phyloP scores from a whole-genome alignment of 2,797 vertebrate genomes.

The Enteromius paludinosus region DNA sequence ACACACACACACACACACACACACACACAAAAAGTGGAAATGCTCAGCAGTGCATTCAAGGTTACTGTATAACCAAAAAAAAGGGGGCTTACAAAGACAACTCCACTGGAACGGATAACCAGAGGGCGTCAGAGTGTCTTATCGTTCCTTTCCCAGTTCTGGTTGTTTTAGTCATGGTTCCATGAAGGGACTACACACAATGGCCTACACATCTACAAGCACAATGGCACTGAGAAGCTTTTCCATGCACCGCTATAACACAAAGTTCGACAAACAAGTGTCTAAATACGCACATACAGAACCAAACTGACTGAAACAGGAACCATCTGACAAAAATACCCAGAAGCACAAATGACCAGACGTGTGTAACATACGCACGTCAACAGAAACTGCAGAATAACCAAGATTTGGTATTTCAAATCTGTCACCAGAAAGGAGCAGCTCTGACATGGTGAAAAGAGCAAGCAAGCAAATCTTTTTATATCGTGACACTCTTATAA shows the following conservation, averaged over 20 bases:
- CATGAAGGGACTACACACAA: neutral
- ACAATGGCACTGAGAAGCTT: constrained; percentile 12
- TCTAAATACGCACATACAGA: constrained; percentile 1
- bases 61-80: neutral
- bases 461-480: constrained; percentile 34
- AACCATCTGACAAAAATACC: constrained; percentile 49
- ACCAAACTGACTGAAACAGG: constrained; percentile 13
- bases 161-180: constrained; percentile 29
- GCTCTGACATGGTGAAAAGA: constrained; percentile 37
- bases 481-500: constrained; percentile 8
- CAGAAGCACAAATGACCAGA: constrained; percentile 44
- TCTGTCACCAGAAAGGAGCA: constrained; percentile 42
- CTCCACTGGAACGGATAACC: constrained; percentile 2
- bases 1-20: neutral
- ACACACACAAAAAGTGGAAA: neutral
- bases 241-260: constrained; percentile 1
- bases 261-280: neutral
- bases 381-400: constrained; percentile 65
- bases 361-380: neutral
- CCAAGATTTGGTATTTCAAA: constrained; percentile 54
- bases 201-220: neutral
- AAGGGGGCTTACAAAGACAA: neutral
- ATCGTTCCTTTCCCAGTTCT: constrained; percentile 1
- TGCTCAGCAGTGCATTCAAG: constrained; percentile 14
- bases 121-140: constrained; percentile 1